A percentile compares a stretch with the other conserved stretches of the same genome.
Conservation (phyloP, 2,888 invertebrate species). For the Plagiodera versicolora region DNA sequence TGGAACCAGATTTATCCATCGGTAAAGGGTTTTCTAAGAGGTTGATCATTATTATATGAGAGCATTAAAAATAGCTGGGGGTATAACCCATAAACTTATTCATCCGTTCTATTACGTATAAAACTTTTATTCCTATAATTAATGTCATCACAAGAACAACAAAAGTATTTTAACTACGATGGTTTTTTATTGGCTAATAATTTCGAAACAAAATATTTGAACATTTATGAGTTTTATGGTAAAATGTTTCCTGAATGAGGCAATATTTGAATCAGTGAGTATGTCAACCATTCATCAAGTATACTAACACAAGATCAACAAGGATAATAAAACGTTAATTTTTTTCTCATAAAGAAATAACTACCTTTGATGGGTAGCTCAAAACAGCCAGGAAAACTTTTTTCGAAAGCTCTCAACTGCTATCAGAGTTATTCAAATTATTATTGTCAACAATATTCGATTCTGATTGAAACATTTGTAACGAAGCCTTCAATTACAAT, state of each 20-base stretch:
- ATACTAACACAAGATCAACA: too few species aligned
- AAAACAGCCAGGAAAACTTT: too few species aligned
- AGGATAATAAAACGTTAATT: too few species aligned
- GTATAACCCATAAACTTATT: neutral
- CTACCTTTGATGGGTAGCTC: too few species aligned
- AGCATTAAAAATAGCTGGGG: constrained; percentile 1
- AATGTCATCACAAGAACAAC: constrained; percentile 34
- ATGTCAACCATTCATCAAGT: too few species aligned
- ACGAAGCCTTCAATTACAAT: too few species aligned
- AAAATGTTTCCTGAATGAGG: neutral
- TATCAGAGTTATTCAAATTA: too few species aligned
- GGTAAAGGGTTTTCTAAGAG: neutral
- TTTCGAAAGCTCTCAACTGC: too few species aligned
- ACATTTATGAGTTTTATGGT: constrained; percentile 23
- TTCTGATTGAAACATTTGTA: too few species aligned
- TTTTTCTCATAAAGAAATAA: too few species aligned
- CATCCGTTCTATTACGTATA: constrained; percentile 13
- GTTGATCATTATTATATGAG: neutral
- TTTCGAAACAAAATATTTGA: constrained; percentile 36
- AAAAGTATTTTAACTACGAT: constrained; percentile 37
- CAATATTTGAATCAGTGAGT: too few species aligned
- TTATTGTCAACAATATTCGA: too few species aligned
- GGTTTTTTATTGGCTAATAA: constrained; percentile 39
- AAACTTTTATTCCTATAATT: constrained; percentile 35
- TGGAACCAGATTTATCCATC: neutral